A percentile compares a stretch with the other conserved stretches of the same genome.
phyloP scores from a whole-genome alignment of 2,113 vertebrate genomes.

The Myanophis thanlyinensis region DNA sequence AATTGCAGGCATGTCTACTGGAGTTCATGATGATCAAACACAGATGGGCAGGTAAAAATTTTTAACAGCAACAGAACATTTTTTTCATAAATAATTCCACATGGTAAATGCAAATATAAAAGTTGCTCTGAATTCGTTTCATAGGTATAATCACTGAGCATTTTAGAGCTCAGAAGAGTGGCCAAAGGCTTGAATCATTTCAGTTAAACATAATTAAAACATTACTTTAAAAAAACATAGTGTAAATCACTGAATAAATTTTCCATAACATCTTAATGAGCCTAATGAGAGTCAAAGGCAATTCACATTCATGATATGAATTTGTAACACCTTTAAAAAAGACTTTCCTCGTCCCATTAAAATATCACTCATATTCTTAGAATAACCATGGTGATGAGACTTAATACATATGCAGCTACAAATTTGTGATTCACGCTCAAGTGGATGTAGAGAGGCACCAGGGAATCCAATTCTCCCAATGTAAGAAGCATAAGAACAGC shows the following conservation, averaged over 20 bases:
- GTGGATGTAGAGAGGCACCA: conserved; percentile 99
- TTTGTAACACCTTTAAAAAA: conserved; percentile 60
- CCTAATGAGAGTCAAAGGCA: conserved; percentile 71
- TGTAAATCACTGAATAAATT: conserved; percentile 68
- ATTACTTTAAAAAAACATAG: conserved; percentile 61
- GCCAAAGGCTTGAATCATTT: conserved; percentile 65
- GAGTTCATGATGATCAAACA: conserved; percentile 61
- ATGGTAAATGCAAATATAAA: conserved; percentile 70
- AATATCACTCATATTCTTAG: conserved; percentile 77
- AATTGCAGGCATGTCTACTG: conserved; percentile 50
- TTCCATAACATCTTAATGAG: conserved; percentile 64
- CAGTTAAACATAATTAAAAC: conserved; percentile 74
- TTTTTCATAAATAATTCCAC: conserved; percentile 68
- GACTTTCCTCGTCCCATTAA: conserved; percentile 57
- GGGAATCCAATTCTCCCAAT: conserved; percentile 91
- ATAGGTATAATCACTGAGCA: conserved; percentile 64
- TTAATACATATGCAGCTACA: conserved; percentile 99
- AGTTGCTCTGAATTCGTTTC: conserved; percentile 68
- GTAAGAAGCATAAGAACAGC: conserved; percentile 96
- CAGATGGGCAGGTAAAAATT: conserved; percentile 62
- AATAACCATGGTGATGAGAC: conserved; percentile 99
- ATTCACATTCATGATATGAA: conserved; percentile 75
- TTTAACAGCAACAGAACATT: conserved; percentile 61
- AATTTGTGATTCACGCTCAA: conserved; percentile 99
- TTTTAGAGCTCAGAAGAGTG: conserved; percentile 65